Base-by-base conservation (phyloP, 2,888 invertebrate genomes). In the Drosophila kanekoi region DNA sequence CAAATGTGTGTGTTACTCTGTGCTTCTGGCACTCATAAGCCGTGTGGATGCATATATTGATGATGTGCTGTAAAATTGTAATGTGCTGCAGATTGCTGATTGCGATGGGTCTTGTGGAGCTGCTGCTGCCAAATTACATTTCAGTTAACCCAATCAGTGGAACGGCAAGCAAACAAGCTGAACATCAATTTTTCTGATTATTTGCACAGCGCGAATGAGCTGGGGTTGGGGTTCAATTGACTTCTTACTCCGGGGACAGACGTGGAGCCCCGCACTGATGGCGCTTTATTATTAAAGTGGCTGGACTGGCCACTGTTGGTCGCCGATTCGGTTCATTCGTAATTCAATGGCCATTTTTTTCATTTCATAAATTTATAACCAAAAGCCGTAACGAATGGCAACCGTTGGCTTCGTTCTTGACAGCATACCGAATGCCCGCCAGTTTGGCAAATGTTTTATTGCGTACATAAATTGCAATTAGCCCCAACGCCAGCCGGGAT, bases 381-480 rank as follows among this genome's bases (percentile, higher is more conserved):
- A 70, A 71, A 78, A 69, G 72, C 72, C 66, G 63, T 79, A 78
- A 78, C 83, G 78, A 83, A 86, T 70, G 72, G 68, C 74, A 65
- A 60, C 35, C 71, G 64, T 60, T 66, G 57, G 37, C 45, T 28
- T 8, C 62, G 66, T 54, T 60, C 76, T 72, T 76, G 72, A 53
- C 41, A 32, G 47, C 35, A 56, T 56, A 48, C 43, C 41, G 41
- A 61, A 45, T 51, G 60, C 57, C 59, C 48, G 56, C 48, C 81
- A 72, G 83, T 81, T 83, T 74, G 81, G 68, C 83, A 75, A 86
- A 88, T 86, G 85, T 86, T 86, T 86, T 86, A 86, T 86, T 88
- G 72, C 88, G 79, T 72, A 86, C 84, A 86, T 88, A 86, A 86
- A 86, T 86, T 88, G 85, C 88, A 86, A 86, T 86, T 86, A 86